Conservation (phyloP, 2,113 vertebrate species). For the Gasterosteus nipponicus region DNA sequence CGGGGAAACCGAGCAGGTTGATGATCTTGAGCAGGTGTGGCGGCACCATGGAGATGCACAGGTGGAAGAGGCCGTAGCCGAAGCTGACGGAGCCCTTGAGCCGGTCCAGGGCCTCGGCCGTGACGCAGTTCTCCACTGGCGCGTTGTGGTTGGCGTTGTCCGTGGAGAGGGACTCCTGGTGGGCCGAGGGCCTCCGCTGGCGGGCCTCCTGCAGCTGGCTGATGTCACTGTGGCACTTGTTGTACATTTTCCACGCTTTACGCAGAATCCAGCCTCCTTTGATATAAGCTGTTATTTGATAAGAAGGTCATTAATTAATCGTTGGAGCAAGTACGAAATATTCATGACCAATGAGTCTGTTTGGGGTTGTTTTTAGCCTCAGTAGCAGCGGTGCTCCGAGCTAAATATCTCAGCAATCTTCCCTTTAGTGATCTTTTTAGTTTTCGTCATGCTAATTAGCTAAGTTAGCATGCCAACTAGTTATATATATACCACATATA, state of each 20-base stretch:
- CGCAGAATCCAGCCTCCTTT: slow-evolving; percentile 99
- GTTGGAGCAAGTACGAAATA: not conserved
- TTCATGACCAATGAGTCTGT: not conserved
- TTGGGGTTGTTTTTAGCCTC: not conserved
- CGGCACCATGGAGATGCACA: slow-evolving; percentile 99
- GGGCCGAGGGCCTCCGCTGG: slow-evolving; percentile 83
- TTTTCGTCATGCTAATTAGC: not conserved
- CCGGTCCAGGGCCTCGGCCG: slow-evolving; percentile 92
- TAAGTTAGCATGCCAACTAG: not conserved
- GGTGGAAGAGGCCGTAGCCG: slow-evolving; percentile 97
- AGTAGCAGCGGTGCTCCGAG: not conserved
- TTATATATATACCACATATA: not conserved
- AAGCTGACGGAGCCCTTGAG: slow-evolving; percentile 99
- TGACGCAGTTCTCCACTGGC: slow-evolving; percentile 85
- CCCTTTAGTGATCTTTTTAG: not conserved
- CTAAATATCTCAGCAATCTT: not conserved
- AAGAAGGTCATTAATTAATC: not conserved
- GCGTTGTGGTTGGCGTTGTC: slow-evolving; percentile 95
- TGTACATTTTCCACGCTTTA: slow-evolving; percentile 99
- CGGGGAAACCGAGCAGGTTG: slow-evolving; percentile 98
- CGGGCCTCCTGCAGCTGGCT: slow-evolving; percentile 91
- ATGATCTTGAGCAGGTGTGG: slow-evolving; percentile 99
- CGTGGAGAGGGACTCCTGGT: slow-evolving; percentile 84
- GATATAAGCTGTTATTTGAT: slow-evolving; percentile 87
- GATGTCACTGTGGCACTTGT: slow-evolving; percentile 98